Conservation (phyloP, 2,113 vertebrate species). For the Cettia cetti region DNA sequence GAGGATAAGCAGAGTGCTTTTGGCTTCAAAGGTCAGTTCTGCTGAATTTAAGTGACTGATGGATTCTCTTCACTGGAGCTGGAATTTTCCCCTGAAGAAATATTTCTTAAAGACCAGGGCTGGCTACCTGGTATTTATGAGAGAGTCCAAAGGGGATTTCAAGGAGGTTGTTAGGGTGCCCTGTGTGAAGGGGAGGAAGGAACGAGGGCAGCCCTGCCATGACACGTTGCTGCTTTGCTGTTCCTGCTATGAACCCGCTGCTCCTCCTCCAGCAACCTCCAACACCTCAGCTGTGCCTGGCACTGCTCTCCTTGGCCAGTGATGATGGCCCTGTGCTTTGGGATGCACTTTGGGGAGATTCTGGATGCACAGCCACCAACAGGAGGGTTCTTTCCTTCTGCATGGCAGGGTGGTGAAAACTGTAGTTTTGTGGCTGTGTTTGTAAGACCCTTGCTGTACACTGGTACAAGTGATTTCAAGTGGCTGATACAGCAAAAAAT, state of each 20-base stretch:
- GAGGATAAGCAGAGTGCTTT: neutral
- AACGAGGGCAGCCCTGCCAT: neutral
- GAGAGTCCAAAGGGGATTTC: conserved; percentile 17
- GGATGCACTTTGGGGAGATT: neutral
- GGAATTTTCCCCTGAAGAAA: conserved; percentile 34
- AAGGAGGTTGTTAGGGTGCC: neutral
- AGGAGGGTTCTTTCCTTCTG: neutral
- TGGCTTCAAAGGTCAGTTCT: neutral
- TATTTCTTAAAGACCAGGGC: neutral
- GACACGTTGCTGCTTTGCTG: neutral
- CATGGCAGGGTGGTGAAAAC: fast-evolving
- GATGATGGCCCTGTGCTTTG: fast-evolving
- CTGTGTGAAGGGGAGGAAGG: neutral
- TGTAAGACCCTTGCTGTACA: neutral
- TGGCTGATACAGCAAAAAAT: neutral
- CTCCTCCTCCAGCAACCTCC: neutral
- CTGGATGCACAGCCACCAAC: fast-evolving
- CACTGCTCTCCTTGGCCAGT: neutral
- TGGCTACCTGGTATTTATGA: conserved; percentile 19
- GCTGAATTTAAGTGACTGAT: conserved; percentile 35
- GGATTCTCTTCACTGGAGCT: neutral
- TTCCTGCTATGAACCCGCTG: neutral
- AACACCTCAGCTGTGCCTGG: neutral
- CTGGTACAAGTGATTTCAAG: neutral
- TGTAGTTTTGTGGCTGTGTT: fast-evolving